phyloP scores from a whole-genome alignment of 2,888 invertebrate species.

The Pyrgus malvae region DNA sequence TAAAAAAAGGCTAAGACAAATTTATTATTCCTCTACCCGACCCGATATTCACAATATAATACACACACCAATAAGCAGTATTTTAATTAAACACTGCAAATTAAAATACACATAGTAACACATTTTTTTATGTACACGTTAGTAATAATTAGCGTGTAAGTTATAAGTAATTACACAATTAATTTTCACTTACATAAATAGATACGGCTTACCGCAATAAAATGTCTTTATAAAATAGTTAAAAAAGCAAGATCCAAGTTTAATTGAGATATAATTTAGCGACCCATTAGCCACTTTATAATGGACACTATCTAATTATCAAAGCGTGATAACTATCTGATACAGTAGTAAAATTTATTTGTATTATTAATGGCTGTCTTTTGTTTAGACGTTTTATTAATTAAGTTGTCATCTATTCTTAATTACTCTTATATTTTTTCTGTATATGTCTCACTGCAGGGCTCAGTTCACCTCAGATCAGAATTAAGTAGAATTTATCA shows the following conservation, averaged over 20 bases:
- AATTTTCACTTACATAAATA: not conserved
- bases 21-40: too few relatives aligned
- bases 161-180: not conserved
- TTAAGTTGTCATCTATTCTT: too few relatives aligned
- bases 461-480: too few relatives aligned
- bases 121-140: not conserved
- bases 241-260: not conserved
- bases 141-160: not conserved
- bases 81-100: not conserved
- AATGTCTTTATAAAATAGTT: not conserved
- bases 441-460: too few relatives aligned
- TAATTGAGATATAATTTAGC: constrained; percentile 19
- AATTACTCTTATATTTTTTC: too few relatives aligned
- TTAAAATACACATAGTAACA: not conserved
- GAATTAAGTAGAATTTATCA: too few relatives aligned
- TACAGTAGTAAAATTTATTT: constrained; percentile 10
- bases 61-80: not conserved
- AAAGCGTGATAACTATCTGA: constrained; percentile 12
- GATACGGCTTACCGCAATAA: constrained; percentile 9
- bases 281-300: constrained; percentile 4
- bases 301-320: too few relatives aligned
- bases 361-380: constrained; percentile 8
- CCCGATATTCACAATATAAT: too few relatives aligned
- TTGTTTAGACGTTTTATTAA: not conserved
- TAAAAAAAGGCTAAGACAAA: too few relatives aligned